These are phyloP conservation scores for Thalassophryne amazonica DNA, from an alignment of 2,797 vertebrate species.

Conservation along the genomic window DNA sequence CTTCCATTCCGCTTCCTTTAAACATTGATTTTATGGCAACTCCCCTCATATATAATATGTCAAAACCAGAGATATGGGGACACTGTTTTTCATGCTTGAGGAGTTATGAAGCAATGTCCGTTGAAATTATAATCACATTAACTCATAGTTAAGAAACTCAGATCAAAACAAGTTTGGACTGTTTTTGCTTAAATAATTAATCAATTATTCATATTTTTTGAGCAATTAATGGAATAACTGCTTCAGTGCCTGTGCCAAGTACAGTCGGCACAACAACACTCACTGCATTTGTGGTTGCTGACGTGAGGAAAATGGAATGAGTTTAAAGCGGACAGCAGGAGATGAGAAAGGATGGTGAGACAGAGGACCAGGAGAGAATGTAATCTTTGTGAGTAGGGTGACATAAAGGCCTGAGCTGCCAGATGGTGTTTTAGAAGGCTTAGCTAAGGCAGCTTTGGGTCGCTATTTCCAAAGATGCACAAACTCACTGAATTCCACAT, in stretches of 20 bases:
- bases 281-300: constrained; percentile 17
- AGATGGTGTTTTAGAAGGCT: constrained; percentile 73
- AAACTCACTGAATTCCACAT: constrained; percentile 37
- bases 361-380: constrained; percentile 41
- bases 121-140: too few relatives aligned
- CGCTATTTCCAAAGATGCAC: constrained; percentile 44
- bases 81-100: too few relatives aligned
- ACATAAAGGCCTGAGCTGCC: constrained; percentile 48
- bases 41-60: constrained; percentile 39
- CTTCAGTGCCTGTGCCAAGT: too few relatives aligned
- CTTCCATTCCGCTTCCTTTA: constrained; percentile 61
- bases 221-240: too few relatives aligned
- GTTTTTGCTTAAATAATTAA: too few relatives aligned
- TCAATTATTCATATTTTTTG: too few relatives aligned
- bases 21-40: constrained; percentile 58
- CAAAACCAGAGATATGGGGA: too few relatives aligned
- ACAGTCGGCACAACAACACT: background rate
- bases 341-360: constrained; percentile 21
- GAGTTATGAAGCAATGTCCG: constrained; percentile 13
- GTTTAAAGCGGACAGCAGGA: constrained; percentile 13
- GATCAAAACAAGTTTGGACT: too few relatives aligned
- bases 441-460: constrained; percentile 59
- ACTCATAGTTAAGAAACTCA: too few relatives aligned
- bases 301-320: background rate
- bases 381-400: constrained; percentile 65